Base-by-base conservation (phyloP, 2,888 invertebrate genomes). In the Adela reaumurella region DNA sequence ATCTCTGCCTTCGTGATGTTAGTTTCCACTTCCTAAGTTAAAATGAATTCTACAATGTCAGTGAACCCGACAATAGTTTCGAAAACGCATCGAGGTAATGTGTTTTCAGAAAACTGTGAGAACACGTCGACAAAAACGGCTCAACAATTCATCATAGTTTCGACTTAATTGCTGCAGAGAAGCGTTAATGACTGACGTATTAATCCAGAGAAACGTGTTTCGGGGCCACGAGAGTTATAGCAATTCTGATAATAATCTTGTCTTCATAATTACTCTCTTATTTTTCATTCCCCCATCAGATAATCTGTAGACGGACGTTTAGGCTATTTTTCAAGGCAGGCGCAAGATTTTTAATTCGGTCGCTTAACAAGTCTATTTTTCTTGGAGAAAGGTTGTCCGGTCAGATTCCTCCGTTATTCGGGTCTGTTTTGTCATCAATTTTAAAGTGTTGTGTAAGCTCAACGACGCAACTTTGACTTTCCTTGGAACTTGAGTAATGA, bases 171-270 rank as follows among this genome's bases (percentile, higher is more conserved):
- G 74, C 70, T 67, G 70, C 68, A 35, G 70, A 67, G 70, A 64
- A 69, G 73, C 72, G 73, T 74, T 78, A 77, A 77, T 77, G 72
- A 73, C 70, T 67, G 64, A 62, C 68, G 63, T 72, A 73, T 70
- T 71, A 74, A 73, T 73, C 70, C 68, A 64, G 63, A 61, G 61
- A 61, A 74, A 74, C 74, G 67, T 68, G 74, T 76, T 76, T 71
- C 67, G 65, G 64, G 61, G 60, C 59, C 61, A 64, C 68, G 67
- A 70, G 70, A 70, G 70, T 70, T 71, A 69, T 65, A 70, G 67
- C 63, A 62, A 70, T 73, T 73, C 66, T 61, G 77, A 78, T 77
- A 74, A 70, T 72, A 70, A 77, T 77, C 77, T 76, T 70, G 70
- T 74, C 72, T 66, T 70, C 68, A 74, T 77, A 76, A 74, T 78